A percentile compares a stretch with the other conserved stretches of the same genome.
Conservation (phyloP, 2,113 vertebrate genomes). For the Arvicanthis niloticus region DNA sequence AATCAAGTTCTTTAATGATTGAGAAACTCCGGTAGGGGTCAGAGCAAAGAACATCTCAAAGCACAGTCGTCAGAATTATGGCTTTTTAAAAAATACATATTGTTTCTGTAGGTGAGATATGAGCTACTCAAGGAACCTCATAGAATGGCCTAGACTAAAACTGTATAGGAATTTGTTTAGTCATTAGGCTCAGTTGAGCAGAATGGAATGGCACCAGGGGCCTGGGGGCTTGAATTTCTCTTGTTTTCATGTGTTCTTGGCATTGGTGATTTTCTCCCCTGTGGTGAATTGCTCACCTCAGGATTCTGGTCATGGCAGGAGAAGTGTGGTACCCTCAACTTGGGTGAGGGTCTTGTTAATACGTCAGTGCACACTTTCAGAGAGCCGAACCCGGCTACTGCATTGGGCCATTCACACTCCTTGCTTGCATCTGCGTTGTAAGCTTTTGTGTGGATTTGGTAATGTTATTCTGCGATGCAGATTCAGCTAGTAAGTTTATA, state of each 20-base stretch:
- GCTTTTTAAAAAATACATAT: background rate
- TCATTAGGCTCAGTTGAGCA: conserved; percentile 24
- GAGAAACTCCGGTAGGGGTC: background rate
- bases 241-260: conserved; percentile 47
- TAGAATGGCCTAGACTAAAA: background rate
- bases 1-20: conserved; percentile 23
- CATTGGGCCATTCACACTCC: conserved; percentile 34
- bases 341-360: conserved; percentile 38
- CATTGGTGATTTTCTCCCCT: background rate
- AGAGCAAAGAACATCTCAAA: conserved; percentile 45
- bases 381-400: background rate
- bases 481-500: conserved; percentile 40
- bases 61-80: background rate
- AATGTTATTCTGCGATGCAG: background rate
- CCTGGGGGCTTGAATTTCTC: conserved; percentile 50
- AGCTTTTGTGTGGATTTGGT: conserved; percentile 54
- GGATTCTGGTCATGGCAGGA: conserved; percentile 42
- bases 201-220: conserved; percentile 48
- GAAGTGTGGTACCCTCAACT: conserved; percentile 58
- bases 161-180: background rate
- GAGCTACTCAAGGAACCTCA: conserved; percentile 44
- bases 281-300: conserved; percentile 59
- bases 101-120: conserved; percentile 39
- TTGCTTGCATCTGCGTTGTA: conserved; percentile 30
- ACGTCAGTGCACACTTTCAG: conserved; percentile 38